phyloP scores from a whole-genome alignment of 2,888 invertebrate species.

The Eupithecia centaureata region DNA sequence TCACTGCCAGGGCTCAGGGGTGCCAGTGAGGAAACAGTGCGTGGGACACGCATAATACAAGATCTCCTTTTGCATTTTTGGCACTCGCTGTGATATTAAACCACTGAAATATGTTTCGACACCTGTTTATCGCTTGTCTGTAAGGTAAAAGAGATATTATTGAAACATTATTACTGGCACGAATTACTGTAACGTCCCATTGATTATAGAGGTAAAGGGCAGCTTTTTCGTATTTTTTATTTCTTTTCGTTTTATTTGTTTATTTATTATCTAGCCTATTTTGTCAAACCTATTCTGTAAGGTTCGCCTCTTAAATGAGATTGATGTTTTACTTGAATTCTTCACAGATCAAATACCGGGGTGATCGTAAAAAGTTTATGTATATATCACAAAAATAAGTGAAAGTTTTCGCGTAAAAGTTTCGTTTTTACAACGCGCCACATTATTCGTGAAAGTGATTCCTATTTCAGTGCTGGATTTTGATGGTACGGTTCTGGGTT shows the following conservation, averaged over 20 bases:
- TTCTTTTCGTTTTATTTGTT: no score
- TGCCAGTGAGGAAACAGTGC: background rate
- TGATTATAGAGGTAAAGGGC: no score
- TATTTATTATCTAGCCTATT: no score
- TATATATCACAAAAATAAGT: background rate
- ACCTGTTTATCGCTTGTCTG: background rate
- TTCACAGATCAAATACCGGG: background rate
- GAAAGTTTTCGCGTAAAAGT: constrained; percentile 1
- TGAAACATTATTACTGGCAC: no score
- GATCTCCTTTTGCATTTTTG: background rate
- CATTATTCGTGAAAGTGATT: background rate
- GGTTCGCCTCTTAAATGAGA: background rate
- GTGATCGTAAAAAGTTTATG: constrained; percentile 3
- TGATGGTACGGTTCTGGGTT: background rate
- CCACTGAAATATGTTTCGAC: background rate
- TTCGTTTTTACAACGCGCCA: background rate
- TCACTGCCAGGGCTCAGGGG: background rate
- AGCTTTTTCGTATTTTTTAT: no score
- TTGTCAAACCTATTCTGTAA: no score
- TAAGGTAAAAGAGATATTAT: background rate
- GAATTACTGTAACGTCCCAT: no score
- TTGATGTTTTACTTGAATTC: background rate
- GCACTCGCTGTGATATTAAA: background rate
- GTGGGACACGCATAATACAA: background rate
- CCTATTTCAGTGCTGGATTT: background rate